These are phyloP conservation scores for Phengaris alcon DNA, from an alignment of 2,888 invertebrate species.

Conservation along the genomic window DNA sequence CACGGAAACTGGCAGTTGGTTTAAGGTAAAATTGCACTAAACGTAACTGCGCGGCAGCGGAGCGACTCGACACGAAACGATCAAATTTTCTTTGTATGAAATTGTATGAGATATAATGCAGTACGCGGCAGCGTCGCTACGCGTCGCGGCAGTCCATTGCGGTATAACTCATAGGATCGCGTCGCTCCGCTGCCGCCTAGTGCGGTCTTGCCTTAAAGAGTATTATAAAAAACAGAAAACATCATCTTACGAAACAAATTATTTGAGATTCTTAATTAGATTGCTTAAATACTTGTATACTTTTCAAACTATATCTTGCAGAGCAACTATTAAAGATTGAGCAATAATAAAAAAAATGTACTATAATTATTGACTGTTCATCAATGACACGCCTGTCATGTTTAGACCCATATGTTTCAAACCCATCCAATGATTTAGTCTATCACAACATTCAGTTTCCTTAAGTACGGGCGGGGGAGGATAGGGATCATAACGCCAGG, in stretches of 20 bases:
- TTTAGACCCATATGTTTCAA: conserved; percentile 31
- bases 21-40: background rate
- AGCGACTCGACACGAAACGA: no score
- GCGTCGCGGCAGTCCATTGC: no score
- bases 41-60: no score
- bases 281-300: background rate
- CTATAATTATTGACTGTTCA: no score
- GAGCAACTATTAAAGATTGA: background rate
- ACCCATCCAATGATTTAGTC: conserved; percentile 42
- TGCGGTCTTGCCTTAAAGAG: background rate
- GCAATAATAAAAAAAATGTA: no score
- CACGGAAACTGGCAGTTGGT: conserved; percentile 13
- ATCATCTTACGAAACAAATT: background rate
- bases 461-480: conserved; percentile 41
- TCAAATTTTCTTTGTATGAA: no score
- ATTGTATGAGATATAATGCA: no score
- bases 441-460: conserved; percentile 77
- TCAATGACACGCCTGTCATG: no score
- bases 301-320: background rate
- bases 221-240: background rate
- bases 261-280: background rate
- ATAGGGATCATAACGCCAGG: conserved; percentile 41
- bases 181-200: no score
- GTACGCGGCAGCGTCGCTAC: no score
- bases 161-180: no score